Percentiles rank a stretch among this genome's conserved stretches.
phyloP scores from a whole-genome alignment of 2,888 invertebrate species.

The Carterocephalus palaemon region DNA sequence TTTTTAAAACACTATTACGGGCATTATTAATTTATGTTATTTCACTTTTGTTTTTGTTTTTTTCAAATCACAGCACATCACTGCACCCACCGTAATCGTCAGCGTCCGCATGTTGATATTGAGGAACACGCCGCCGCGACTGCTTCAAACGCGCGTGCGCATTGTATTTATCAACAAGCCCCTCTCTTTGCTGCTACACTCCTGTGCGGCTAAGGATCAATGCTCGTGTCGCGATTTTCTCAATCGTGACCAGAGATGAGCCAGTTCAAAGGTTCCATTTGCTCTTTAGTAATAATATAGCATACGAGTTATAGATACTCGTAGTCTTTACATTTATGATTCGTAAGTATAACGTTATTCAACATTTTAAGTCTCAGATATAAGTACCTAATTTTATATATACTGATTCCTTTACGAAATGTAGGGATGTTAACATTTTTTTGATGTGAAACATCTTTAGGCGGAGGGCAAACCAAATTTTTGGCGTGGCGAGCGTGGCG shows the following conservation, averaged over 20 bases:
- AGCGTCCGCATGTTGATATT: conserved; percentile 64
- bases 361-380: too few species aligned
- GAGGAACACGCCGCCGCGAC: conserved; percentile 58
- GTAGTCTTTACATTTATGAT: too few species aligned
- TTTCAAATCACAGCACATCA: conserved; percentile 38
- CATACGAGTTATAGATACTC: neutral
- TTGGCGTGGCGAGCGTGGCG: too few species aligned
- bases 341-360: too few species aligned
- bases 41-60: conserved; percentile 11
- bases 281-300: neutral
- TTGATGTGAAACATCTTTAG: too few species aligned
- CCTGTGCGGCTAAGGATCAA: conserved; percentile 34
- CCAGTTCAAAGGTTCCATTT: conserved; percentile 29
- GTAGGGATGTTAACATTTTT: too few species aligned
- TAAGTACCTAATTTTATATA: too few species aligned
- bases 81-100: conserved; percentile 63
- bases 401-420: too few species aligned
- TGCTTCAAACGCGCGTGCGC: conserved; percentile 42
- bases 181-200: conserved; percentile 46
- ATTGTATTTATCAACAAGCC: conserved; percentile 57
- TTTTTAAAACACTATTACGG: neutral
- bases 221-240: conserved; percentile 31
- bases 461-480: too few species aligned
- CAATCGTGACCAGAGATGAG: conserved; percentile 34
- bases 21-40: conserved; percentile 2